Conservation (phyloP, 1,140 invertebrate species). For the Bombus balteatus region DNA sequence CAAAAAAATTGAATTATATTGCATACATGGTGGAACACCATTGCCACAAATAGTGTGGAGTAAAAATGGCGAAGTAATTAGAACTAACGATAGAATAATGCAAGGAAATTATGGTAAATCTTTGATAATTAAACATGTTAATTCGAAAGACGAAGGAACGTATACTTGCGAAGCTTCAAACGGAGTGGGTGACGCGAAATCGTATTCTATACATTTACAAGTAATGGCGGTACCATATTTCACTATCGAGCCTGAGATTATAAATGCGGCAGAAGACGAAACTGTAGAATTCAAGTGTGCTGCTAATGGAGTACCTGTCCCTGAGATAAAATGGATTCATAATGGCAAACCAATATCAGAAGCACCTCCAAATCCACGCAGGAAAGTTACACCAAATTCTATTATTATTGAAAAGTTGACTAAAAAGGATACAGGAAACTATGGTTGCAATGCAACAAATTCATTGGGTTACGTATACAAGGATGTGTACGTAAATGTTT, state of each 20-base stretch:
- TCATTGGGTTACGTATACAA: constrained; percentile 98
- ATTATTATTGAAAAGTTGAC: constrained; percentile 92
- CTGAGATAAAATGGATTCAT: constrained; percentile 97
- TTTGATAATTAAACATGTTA: constrained; percentile 92
- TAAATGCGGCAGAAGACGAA: constrained; percentile 95
- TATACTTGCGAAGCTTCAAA: constrained; percentile 97
- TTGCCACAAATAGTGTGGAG: constrained; percentile 92
- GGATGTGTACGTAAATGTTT: constrained; percentile 98
- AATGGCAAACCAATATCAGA: constrained; percentile 95
- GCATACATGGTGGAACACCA: constrained; percentile 95
- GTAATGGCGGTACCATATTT: constrained; percentile 96
- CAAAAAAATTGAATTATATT: constrained; percentile 91
- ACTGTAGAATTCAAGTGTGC: constrained; percentile 93
- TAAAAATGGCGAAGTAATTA: constrained; percentile 88
- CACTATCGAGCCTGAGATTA: constrained; percentile 93
- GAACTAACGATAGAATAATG: constrained; percentile 88
- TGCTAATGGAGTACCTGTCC: constrained; percentile 93
- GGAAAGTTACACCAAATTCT: constrained; percentile 87
- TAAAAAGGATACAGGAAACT: constrained; percentile 97
- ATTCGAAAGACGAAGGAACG: constrained; percentile 92
- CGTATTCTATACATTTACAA: constrained; percentile 91
- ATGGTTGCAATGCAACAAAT: constrained; percentile 99
- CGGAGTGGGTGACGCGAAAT: constrained; percentile 91
- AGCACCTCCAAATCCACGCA: constrained; percentile 88
- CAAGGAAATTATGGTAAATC: constrained; percentile 97